A percentile compares a stretch with the other conserved stretches of the same genome.
These are phyloP conservation scores for Papilio gigon DNA, from an alignment of 2,888 invertebrate species.

Conservation along the genomic window DNA sequence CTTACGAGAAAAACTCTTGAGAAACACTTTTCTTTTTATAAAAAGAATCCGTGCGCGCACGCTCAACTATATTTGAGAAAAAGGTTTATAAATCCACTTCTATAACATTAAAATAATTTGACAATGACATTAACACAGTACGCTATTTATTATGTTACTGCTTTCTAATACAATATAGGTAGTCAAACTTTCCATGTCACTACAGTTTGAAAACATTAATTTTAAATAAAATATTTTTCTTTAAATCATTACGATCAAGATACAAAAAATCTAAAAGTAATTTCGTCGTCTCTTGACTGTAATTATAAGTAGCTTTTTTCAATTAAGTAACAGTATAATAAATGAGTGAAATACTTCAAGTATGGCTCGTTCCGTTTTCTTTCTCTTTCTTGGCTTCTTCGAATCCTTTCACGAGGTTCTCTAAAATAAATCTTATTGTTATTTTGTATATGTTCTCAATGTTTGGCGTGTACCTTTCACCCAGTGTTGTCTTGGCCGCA, in stretches of 20 bases:
- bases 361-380: constrained; percentile 52
- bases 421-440: constrained; percentile 93
- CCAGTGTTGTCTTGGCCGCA: constrained; percentile 92
- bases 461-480: constrained; percentile 94
- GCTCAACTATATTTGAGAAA: neutral
- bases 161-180: too few relatives aligned
- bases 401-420: constrained; percentile 91
- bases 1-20: constrained; percentile 14
- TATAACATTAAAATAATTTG: neutral
- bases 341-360: constrained; percentile 2
- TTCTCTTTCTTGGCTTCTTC: constrained; percentile 70
- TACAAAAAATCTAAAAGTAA: neutral
- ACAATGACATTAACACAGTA: too few relatives aligned
- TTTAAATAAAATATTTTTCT: too few relatives aligned
- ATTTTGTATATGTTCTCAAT: constrained; percentile 94
- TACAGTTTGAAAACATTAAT: too few relatives aligned
- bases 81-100: neutral
- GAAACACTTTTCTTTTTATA: constrained; percentile 24
- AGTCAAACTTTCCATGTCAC: too few relatives aligned
- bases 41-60: too few relatives aligned
- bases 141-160: too few relatives aligned
- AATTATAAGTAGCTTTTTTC: neutral
- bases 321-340: neutral
- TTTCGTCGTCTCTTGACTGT: neutral
- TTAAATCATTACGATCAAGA: too few relatives aligned